Evolutionary conservation across 2,797 vertebrate species (phyloP).

Genomic region (Champsocephalus esox): DNA sequence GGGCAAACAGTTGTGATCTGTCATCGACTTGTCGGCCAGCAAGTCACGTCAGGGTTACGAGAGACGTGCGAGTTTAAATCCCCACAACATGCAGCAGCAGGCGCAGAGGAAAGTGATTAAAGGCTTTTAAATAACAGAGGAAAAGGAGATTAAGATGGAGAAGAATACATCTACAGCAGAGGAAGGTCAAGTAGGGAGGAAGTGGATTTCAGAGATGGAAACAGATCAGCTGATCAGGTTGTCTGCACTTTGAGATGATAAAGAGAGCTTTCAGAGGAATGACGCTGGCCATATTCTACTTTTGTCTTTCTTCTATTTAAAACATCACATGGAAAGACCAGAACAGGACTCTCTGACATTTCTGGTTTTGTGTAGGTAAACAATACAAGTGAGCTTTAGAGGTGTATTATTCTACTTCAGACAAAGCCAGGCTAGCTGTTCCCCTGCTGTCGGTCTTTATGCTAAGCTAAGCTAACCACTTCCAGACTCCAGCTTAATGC

Average conservation of each 20-base stretch:
- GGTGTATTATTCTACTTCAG: not conserved
- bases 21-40: constrained; percentile 43
- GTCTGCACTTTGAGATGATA: constrained; percentile 41
- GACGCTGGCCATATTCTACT: not conserved
- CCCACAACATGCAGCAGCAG: constrained; percentile 52
- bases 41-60: constrained; percentile 72
- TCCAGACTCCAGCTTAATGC: not conserved
- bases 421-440: not conserved
- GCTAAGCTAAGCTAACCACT: constrained; percentile 13
- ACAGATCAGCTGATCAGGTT: constrained; percentile 15
- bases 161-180: constrained; percentile 6
- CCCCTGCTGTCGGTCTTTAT: not conserved
- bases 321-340: too few species aligned
- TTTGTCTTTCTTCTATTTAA: too few species aligned
- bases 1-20: constrained; percentile 32
- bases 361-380: not conserved
- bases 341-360: not conserved
- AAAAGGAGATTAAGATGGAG: constrained; percentile 55
- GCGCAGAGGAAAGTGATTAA: constrained; percentile 27
- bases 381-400: not conserved
- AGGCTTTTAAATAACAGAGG: constrained; percentile 25
- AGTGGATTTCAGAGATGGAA: constrained; percentile 9
- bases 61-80: constrained; percentile 52
- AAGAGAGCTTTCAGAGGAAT: not conserved
- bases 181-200: constrained; percentile 11